Percentiles rank a stretch among this genome's conserved stretches.
phyloP scores from a whole-genome alignment of 2,113 vertebrate species.

The Saccopteryx bilineata region DNA sequence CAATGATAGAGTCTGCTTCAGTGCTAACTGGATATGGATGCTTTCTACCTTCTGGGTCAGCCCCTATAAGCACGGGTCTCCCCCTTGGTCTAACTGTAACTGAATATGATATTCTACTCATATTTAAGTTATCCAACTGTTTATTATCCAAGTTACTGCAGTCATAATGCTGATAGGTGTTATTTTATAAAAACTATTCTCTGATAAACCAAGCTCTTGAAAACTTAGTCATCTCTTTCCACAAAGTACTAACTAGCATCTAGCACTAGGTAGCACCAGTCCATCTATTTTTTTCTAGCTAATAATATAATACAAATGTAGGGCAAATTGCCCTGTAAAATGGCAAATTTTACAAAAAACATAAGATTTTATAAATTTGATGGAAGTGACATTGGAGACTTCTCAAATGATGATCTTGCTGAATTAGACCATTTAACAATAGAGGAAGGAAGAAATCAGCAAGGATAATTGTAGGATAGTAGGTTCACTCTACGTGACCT shows the following conservation, averaged over 20 bases:
- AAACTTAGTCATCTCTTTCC: not conserved
- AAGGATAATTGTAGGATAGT: not conserved
- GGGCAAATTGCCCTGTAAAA: not conserved
- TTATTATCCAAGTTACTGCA: not conserved
- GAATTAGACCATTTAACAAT: not conserved
- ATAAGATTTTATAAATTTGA: not conserved
- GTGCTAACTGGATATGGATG: not conserved
- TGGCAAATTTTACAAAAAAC: not conserved
- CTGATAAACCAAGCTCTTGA: conserved; percentile 1
- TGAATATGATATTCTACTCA: not conserved
- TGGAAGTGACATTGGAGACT: not conserved
- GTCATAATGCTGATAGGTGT: not conserved
- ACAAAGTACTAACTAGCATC: not conserved
- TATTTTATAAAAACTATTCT: not conserved
- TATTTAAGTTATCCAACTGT: not conserved
- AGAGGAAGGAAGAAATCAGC: not conserved
- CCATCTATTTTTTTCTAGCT: not conserved
- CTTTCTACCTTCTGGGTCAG: not conserved
- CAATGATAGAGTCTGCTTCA: not conserved
- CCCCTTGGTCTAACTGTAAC: not conserved
- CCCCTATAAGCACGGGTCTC: not conserved
- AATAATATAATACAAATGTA: not conserved
- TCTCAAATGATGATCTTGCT: not conserved
- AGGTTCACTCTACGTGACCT: not conserved
- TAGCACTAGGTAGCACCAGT: not conserved